These are phyloP conservation scores for Muraenolepis orangiensis DNA, from an alignment of 2,797 vertebrate genomes.

Conservation along the genomic window DNA sequence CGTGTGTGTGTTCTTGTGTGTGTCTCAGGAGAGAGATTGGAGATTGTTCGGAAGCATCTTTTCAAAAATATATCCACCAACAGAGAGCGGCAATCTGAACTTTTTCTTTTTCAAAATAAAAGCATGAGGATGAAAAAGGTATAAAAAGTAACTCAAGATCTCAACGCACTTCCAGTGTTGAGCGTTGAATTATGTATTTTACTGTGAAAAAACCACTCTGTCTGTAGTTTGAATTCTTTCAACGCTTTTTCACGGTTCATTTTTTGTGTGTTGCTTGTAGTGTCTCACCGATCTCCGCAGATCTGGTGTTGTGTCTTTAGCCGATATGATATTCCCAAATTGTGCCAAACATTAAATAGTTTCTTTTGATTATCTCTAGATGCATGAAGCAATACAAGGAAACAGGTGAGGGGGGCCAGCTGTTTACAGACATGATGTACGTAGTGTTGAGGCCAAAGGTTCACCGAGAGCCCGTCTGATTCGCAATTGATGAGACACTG, in stretches of 20 bases:
- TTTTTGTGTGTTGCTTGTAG: slow-evolving; percentile 42
- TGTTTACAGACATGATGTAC: slow-evolving; percentile 6
- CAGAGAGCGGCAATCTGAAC: slow-evolving; percentile 7
- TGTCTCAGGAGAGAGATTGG: neutral
- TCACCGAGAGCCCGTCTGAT: neutral
- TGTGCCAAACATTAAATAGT: slow-evolving; percentile 67
- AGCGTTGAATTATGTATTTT: neutral
- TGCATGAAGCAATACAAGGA: slow-evolving; percentile 73
- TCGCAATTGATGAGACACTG: slow-evolving; percentile 55
- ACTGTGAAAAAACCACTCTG: neutral
- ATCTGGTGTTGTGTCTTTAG: slow-evolving; percentile 61
- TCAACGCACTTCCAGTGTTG: neutral
- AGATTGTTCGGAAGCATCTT: neutral
- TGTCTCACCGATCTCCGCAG: slow-evolving; percentile 42
- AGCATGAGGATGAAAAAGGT: neutral
- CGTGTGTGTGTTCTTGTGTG: slow-evolving; percentile 2
- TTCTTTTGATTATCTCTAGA: slow-evolving; percentile 47
- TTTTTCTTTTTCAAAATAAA: slow-evolving; percentile 1
- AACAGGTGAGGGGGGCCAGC: slow-evolving; percentile 23
- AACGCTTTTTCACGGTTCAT: neutral
- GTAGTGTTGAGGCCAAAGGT: neutral
- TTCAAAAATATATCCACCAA: neutral
- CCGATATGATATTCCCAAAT: slow-evolving; percentile 55
- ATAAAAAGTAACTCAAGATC: neutral
- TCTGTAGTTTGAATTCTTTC: neutral